Conservation (phyloP, 2,797 vertebrate genomes). For the Helarctos malayanus region DNA sequence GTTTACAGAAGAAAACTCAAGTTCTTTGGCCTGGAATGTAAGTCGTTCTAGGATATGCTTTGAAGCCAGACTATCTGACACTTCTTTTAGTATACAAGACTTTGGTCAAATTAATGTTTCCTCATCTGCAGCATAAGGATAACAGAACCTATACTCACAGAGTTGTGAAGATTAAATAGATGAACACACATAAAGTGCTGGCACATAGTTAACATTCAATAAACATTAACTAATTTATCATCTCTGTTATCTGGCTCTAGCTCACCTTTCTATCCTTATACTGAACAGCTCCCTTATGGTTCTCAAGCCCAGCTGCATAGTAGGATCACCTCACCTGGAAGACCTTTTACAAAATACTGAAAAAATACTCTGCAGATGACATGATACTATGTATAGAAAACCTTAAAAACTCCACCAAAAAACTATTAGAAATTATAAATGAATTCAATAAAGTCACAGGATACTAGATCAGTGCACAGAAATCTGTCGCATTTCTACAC, state of each 20-base stretch:
- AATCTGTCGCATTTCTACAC: too few relatives aligned
- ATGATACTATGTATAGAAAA: background rate
- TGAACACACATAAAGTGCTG: background rate
- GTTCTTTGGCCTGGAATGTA: slow-evolving; percentile 30
- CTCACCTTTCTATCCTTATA: background rate
- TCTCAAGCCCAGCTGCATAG: background rate
- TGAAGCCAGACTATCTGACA: slow-evolving; percentile 32
- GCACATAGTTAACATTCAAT: background rate
- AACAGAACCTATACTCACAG: background rate
- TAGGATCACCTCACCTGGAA: background rate
- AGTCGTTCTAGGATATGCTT: slow-evolving; percentile 11
- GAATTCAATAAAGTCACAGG: background rate
- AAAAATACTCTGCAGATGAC: background rate
- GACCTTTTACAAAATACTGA: background rate
- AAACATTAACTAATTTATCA: slow-evolving; percentile 20
- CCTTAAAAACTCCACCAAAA: background rate
- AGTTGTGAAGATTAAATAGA: background rate
- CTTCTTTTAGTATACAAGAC: slow-evolving; percentile 35
- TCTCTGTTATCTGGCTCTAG: slow-evolving; percentile 1
- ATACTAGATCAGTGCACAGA: too few relatives aligned
- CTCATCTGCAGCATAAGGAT: slow-evolving; percentile 22
- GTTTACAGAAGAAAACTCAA: slow-evolving; percentile 38
- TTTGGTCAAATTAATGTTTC: slow-evolving; percentile 43
- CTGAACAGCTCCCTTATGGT: background rate
- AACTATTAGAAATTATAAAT: background rate